Evolutionary conservation across 2,797 vertebrate species (phyloP).

Genomic region (Mormyrus hasselquistii): DNA sequence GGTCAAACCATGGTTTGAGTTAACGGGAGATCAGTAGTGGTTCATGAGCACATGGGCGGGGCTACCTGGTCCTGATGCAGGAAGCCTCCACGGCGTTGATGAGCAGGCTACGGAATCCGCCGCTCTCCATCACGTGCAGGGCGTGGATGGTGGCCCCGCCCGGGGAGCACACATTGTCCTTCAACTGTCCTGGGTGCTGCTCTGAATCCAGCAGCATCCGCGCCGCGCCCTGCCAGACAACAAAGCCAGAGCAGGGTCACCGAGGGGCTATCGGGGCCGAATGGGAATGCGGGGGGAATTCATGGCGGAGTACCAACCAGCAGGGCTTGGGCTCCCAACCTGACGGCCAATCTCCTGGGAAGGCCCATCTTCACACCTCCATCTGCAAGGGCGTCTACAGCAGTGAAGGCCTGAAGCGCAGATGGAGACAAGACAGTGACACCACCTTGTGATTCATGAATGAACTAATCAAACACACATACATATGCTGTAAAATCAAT

Average conservation of each 20-base stretch:
- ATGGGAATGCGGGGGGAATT: not conserved
- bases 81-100: slow-evolving; percentile 85
- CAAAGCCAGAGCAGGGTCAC: not conserved
- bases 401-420: slow-evolving; percentile 76
- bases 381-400: slow-evolving; percentile 86
- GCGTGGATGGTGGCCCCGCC: slow-evolving; percentile 82
- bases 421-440: slow-evolving; percentile 14
- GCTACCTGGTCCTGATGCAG: slow-evolving; percentile 72
- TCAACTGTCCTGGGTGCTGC: slow-evolving; percentile 77
- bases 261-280: not conserved
- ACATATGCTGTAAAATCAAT: not conserved
- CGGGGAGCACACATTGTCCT: slow-evolving; percentile 78
- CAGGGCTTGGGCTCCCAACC: slow-evolving; percentile 86
- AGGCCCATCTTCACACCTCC: slow-evolving; percentile 98
- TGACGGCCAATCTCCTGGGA: slow-evolving; percentile 80
- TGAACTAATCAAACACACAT: not conserved
- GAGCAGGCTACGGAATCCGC: slow-evolving; percentile 78
- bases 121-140: slow-evolving; percentile 76
- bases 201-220: slow-evolving; percentile 81
- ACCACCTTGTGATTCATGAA: not conserved
- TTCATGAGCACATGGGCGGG: not conserved
- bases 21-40: not conserved
- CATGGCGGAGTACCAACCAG: slow-evolving; percentile 63
- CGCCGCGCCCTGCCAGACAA: slow-evolving; percentile 65
- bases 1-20: not conserved